Evolutionary conservation across 2,797 vertebrate species (phyloP).

Genomic region (Acanthurus lineatus): DNA sequence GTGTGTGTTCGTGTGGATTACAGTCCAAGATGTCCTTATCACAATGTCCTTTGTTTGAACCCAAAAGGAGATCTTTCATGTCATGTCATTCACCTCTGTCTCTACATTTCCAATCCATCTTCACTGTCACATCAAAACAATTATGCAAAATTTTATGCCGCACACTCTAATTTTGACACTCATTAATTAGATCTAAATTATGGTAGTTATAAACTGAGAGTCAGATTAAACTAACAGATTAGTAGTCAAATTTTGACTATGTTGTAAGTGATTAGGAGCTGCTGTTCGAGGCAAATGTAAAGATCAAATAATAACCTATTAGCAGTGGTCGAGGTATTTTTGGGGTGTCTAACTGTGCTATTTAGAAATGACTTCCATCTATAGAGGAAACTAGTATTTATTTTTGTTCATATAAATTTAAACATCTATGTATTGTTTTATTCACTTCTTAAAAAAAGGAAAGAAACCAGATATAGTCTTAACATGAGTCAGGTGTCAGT

Average conservation of each 20-base stretch:
- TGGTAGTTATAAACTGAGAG: too few species aligned
- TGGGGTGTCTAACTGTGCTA: neutral
- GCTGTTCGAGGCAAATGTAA: conserved; percentile 9
- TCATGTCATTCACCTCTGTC: neutral
- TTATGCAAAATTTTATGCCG: neutral
- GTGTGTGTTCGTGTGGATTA: neutral
- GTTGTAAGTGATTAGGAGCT: neutral
- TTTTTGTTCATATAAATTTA: too few species aligned
- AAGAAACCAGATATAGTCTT: neutral
- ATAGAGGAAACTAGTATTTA: too few species aligned
- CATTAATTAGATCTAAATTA: neutral
- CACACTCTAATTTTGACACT: neutral
- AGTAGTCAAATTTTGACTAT: too few species aligned
- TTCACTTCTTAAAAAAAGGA: neutral
- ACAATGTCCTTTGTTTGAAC: neutral
- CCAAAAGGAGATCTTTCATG: neutral
- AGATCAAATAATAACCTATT: conserved; percentile 8
- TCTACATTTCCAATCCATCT: neutral
- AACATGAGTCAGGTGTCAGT: neutral
- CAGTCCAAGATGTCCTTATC: neutral
- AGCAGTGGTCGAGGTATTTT: neutral
- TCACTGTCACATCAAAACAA: conserved; percentile 2
- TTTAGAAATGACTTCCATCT: neutral
- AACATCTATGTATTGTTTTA: neutral
- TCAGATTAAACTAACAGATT: too few species aligned